A percentile compares a stretch with the other conserved stretches of the same genome.
phyloP scores from a whole-genome alignment of 1,140 invertebrate genomes.

The Rhopalosiphum padi region DNA sequence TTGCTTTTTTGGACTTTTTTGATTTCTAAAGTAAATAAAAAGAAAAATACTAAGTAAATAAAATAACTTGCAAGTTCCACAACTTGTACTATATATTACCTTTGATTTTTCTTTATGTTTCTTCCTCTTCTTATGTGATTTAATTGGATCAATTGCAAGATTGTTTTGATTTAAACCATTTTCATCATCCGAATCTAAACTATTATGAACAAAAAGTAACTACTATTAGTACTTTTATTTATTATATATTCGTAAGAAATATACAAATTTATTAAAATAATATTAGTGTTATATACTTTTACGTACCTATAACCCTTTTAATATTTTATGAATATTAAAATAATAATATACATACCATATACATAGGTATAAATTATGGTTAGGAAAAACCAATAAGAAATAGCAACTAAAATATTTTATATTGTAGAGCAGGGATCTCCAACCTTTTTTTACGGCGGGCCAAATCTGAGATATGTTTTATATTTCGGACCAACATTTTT shows the following conservation, averaged over 20 bases:
- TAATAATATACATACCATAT: neutral
- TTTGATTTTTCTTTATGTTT: slow-evolving; percentile 58
- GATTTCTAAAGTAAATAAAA: slow-evolving; percentile 40
- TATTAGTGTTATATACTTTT: neutral
- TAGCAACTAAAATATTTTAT: too few species aligned
- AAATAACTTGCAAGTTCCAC: neutral
- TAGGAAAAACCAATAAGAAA: neutral
- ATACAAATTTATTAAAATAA: neutral
- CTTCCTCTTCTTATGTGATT: slow-evolving; percentile 58
- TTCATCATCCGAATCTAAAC: slow-evolving; percentile 38
- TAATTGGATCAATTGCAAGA: slow-evolving; percentile 26
- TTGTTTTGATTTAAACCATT: slow-evolving; percentile 17
- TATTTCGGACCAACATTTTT: too few species aligned
- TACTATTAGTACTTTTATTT: neutral
- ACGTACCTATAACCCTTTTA: neutral
- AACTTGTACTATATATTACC: neutral
- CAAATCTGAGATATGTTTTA: too few species aligned
- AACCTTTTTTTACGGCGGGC: too few species aligned
- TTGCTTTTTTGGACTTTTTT: slow-evolving; percentile 52
- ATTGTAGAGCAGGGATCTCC: too few species aligned
- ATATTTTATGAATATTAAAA: neutral
- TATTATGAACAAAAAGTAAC: slow-evolving; percentile 3
- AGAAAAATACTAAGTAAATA: neutral
- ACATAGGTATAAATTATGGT: neutral
- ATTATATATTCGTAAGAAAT: neutral